These are phyloP conservation scores for Ostrea denselamellosa DNA, from an alignment of 1,140 invertebrate species.

Conservation along the genomic window DNA sequence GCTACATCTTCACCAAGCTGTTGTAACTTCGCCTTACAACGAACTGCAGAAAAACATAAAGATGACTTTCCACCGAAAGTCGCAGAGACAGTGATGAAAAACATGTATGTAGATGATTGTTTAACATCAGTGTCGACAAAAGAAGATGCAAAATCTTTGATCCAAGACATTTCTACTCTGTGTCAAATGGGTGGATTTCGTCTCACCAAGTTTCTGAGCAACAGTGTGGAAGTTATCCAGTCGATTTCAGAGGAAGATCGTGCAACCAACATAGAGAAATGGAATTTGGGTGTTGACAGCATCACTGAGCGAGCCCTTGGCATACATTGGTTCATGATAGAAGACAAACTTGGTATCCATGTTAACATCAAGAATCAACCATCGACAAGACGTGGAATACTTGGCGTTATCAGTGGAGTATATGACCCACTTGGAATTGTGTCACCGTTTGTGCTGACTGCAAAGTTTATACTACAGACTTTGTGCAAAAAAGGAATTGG, in stretches of 20 bases:
- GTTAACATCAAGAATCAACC: slow-evolving; percentile 41
- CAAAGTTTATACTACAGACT: slow-evolving; percentile 53
- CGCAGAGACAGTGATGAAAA: slow-evolving; percentile 43
- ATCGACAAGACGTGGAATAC: slow-evolving; percentile 54
- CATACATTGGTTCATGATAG: slow-evolving; percentile 48
- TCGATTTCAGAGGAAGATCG: slow-evolving; percentile 39
- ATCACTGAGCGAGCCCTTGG: slow-evolving; percentile 48
- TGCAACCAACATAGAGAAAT: background rate
- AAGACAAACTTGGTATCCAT: slow-evolving; percentile 55
- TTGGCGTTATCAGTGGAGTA: slow-evolving; percentile 42
- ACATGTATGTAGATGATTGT: slow-evolving; percentile 58
- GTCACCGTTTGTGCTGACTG: slow-evolving; percentile 47
- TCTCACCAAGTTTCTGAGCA: too few species aligned
- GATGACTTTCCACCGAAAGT: background rate
- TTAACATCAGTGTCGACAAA: slow-evolving; percentile 29
- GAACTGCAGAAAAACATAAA: slow-evolving; percentile 41
- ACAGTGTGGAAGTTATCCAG: slow-evolving; percentile 45
- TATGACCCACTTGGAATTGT: slow-evolving; percentile 60
- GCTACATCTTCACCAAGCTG: slow-evolving; percentile 49
- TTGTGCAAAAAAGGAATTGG: slow-evolving; percentile 44
- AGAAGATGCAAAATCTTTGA: slow-evolving; percentile 42
- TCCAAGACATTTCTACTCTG: slow-evolving; percentile 41
- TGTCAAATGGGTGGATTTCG: slow-evolving; percentile 50
- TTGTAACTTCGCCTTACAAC: slow-evolving; percentile 49
- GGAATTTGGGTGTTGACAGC: slow-evolving; percentile 11